Evolutionary conservation across 1,140 invertebrate genomes (phyloP).

Genomic region (Tetramorium simillimum): DNA sequence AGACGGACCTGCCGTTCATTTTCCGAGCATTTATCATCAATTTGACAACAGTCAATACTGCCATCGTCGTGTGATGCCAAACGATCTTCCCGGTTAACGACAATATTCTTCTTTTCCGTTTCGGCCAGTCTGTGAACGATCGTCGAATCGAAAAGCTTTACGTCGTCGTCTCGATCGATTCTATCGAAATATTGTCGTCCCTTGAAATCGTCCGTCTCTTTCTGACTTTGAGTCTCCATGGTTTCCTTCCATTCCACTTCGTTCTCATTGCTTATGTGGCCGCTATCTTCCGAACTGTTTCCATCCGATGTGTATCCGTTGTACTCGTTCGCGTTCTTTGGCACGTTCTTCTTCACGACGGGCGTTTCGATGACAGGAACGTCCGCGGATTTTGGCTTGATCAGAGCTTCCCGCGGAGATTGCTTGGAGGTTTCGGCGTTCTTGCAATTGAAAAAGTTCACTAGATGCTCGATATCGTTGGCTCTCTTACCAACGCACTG

Average conservation of each 20-base stretch:
- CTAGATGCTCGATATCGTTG: slow-evolving; percentile 82
- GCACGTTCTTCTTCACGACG: slow-evolving; percentile 37
- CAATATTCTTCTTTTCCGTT: slow-evolving; percentile 51
- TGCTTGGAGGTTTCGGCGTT: slow-evolving; percentile 75
- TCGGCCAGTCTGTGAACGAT: slow-evolving; percentile 61
- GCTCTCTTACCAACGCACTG: slow-evolving; percentile 65
- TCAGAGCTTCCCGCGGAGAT: slow-evolving; percentile 69
- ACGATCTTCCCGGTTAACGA: background rate
- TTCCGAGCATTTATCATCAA: slow-evolving; percentile 47
- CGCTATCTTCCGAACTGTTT: slow-evolving; percentile 90
- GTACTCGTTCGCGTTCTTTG: slow-evolving; percentile 56
- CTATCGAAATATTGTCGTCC: slow-evolving; percentile 85
- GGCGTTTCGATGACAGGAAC: slow-evolving; percentile 15
- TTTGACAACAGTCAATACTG: slow-evolving; percentile 75
- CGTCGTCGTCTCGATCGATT: slow-evolving; percentile 49
- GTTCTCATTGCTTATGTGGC: slow-evolving; percentile 91
- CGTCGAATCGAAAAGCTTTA: slow-evolving; percentile 53
- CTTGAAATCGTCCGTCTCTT: slow-evolving; percentile 78
- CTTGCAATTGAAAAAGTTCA: slow-evolving; percentile 85
- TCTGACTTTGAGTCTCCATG: slow-evolving; percentile 27
- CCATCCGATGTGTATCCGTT: slow-evolving; percentile 81
- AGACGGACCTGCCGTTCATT: slow-evolving; percentile 64
- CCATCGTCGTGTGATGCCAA: slow-evolving; percentile 63
- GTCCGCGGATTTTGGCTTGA: slow-evolving; percentile 53
- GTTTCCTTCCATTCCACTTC: slow-evolving; percentile 83